Percentiles rank a stretch among this genome's conserved stretches.
Evolutionary conservation across 2,113 vertebrate genomes (phyloP).

Genomic region (Rhea pennata): DNA sequence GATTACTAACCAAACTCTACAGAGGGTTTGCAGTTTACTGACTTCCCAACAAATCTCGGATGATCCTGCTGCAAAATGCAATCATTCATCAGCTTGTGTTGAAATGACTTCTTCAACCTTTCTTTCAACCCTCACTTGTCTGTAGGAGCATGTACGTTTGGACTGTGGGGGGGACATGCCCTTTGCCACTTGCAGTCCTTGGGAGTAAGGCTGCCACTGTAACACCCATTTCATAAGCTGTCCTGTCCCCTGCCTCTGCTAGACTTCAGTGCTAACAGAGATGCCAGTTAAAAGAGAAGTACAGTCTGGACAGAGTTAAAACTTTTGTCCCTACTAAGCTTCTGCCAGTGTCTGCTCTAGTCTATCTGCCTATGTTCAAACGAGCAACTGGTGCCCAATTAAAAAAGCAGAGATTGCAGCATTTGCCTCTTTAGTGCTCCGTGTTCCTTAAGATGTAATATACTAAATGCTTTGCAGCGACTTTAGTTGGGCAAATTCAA

Average conservation of each 20-base stretch:
- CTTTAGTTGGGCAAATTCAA: neutral
- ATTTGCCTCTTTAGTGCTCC: neutral
- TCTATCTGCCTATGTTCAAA: neutral
- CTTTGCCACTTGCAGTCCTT: neutral
- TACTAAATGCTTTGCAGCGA: neutral
- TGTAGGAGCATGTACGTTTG: neutral
- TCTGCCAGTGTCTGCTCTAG: neutral
- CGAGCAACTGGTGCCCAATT: neutral
- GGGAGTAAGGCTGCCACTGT: neutral
- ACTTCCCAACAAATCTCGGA: neutral
- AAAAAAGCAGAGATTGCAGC: neutral
- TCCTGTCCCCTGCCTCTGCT: neutral
- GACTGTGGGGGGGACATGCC: neutral
- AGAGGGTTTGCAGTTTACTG: neutral
- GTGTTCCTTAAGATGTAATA: neutral
- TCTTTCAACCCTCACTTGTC: neutral
- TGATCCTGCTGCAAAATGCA: neutral
- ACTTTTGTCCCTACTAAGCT: neutral
- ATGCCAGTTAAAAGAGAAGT: neutral
- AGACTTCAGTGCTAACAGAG: neutral
- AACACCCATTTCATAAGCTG: neutral
- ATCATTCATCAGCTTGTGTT: neutral
- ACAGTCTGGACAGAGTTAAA: neutral
- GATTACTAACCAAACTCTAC: neutral
- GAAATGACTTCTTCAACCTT: neutral